Evolutionary conservation across 1,140 invertebrate species (phyloP).

Genomic region (Radopholus similis): DNA sequence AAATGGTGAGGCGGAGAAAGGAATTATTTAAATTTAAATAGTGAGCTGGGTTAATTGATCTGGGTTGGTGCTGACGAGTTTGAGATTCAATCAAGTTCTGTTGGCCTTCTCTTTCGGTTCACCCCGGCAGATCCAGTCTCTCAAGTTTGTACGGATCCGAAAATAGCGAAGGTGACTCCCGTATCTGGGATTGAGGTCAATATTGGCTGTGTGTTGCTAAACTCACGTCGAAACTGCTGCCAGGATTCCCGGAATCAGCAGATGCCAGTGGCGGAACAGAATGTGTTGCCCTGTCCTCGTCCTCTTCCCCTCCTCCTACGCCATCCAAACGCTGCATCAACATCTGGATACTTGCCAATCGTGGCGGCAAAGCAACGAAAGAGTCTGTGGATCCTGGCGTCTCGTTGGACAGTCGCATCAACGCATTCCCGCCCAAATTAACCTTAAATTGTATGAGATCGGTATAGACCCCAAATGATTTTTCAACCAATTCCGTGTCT

Average conservation of each 20-base stretch:
- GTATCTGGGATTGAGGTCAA: constrained; percentile 19
- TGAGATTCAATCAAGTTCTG: no score
- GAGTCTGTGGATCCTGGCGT: no score
- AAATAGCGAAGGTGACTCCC: constrained; percentile 44
- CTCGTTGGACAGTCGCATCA: no score
- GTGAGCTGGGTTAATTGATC: no score
- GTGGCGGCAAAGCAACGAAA: constrained; percentile 5
- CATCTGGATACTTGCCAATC: constrained; percentile 22
- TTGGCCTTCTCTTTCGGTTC: not conserved
- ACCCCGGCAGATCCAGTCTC: constrained; percentile 14
- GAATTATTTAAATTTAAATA: no score
- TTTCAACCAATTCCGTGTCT: no score
- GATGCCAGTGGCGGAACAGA: constrained; percentile 34
- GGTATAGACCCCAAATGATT: no score
- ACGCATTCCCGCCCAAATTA: no score
- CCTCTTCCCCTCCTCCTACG: not conserved
- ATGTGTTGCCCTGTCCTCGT: constrained; percentile 1
- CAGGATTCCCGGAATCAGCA: constrained; percentile 38
- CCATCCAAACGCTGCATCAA: constrained; percentile 11
- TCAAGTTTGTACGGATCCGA: constrained; percentile 46
- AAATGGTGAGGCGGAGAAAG: no score
- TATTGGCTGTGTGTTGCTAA: no score
- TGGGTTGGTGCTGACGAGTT: no score
- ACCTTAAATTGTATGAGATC: no score
- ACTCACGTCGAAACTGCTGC: constrained; percentile 13